phyloP scores from a whole-genome alignment of 2,113 vertebrate genomes.

The Heterotis niloticus region DNA sequence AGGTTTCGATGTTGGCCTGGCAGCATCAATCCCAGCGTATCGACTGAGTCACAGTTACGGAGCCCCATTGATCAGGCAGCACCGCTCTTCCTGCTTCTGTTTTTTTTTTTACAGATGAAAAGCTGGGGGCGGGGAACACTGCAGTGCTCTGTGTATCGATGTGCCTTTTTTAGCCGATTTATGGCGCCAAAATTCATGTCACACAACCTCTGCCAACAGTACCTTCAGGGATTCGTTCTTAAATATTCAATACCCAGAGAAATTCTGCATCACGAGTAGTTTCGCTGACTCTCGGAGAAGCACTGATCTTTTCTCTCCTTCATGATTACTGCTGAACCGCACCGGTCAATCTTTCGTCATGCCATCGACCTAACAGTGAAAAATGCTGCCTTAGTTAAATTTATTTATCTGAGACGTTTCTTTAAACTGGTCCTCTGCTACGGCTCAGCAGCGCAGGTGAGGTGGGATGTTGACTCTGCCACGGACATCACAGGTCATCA shows the following conservation, averaged over 20 bases:
- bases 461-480: neutral
- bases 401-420: neutral
- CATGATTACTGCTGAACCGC: neutral
- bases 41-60: slow-evolving; percentile 6
- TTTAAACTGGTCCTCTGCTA: neutral
- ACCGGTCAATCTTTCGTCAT: neutral
- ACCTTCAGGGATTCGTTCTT: neutral
- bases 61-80: slow-evolving; percentile 7
- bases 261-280: neutral
- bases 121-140: neutral
- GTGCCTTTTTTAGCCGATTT: slow-evolving; percentile 9
- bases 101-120: neutral
- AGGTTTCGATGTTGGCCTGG: neutral
- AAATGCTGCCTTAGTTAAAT: neutral
- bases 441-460: too few relatives aligned
- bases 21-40: neutral
- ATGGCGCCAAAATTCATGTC: neutral
- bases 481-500: neutral
- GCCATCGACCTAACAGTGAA: neutral
- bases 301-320: neutral
- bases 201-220: neutral
- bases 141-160: neutral
- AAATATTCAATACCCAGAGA: neutral
- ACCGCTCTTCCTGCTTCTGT: neutral
- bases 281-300: neutral